phyloP scores from a whole-genome alignment of 2,888 invertebrate genomes.

The Dioctria rufipes region DNA sequence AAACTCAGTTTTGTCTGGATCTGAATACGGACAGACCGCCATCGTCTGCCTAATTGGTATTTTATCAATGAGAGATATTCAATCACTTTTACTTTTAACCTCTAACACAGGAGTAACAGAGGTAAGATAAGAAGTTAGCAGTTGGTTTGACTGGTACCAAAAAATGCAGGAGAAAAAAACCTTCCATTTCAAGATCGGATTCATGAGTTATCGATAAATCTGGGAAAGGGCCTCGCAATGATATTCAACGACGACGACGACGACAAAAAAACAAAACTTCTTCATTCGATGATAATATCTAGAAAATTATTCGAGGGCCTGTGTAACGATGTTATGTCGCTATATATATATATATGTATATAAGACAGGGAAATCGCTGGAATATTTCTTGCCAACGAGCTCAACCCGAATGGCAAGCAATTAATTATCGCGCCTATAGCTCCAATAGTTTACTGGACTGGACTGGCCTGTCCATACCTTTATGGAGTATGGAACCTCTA shows the following conservation, averaged over 20 bases:
- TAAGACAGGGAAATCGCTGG: conserved; percentile 45
- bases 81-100: conserved; percentile 49
- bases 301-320: conserved; percentile 40
- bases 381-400: conserved; percentile 41
- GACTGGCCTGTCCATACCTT: conserved; percentile 21
- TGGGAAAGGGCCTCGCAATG: conserved; percentile 18
- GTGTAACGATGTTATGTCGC: background rate
- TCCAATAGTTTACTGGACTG: conserved; percentile 3
- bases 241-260: background rate
- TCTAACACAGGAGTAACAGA: background rate
- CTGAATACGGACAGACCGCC: background rate
- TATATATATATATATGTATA: background rate
- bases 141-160: background rate
- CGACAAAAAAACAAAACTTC: conserved; percentile 3
- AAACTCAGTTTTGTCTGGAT: background rate
- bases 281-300: conserved; percentile 18
- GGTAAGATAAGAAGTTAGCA: conserved; percentile 2
- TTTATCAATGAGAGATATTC: conserved; percentile 37
- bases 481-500: background rate
- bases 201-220: conserved; percentile 35
- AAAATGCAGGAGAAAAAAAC: background rate
- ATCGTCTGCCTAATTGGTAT: conserved; percentile 23
- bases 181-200: conserved; percentile 14
- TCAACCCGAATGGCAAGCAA: conserved; percentile 43
- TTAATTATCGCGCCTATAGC: conserved; percentile 48